These are phyloP conservation scores for Microplitis demolitor DNA, from an alignment of 1,140 invertebrate genomes.

Conservation along the genomic window DNA sequence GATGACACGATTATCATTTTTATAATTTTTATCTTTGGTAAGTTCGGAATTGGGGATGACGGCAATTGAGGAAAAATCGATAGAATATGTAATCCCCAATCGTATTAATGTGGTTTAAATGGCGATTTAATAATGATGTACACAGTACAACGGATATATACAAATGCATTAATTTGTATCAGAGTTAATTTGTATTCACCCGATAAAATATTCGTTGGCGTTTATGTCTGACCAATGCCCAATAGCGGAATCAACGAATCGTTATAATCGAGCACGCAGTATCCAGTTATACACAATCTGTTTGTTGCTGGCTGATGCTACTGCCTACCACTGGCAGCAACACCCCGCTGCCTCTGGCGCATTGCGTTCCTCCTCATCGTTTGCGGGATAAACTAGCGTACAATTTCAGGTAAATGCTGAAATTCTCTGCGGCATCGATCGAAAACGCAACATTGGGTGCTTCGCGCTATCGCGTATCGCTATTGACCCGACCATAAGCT, in stretches of 20 bases:
- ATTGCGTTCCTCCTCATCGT: neutral
- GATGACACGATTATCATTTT: neutral
- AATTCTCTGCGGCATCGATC: constrained; percentile 13
- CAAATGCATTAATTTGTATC: constrained; percentile 18
- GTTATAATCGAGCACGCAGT: constrained; percentile 13
- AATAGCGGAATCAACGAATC: constrained; percentile 21
- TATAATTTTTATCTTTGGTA: no score
- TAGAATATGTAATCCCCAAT: neutral
- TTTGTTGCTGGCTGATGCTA: no score
- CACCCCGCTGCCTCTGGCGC: neutral
- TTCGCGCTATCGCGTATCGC: constrained; percentile 29
- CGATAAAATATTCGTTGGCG: constrained; percentile 18
- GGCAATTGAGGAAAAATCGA: neutral
- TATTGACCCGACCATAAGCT: constrained; percentile 31
- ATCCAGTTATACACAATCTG: constrained; percentile 19
- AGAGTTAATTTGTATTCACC: neutral
- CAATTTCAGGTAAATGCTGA: constrained; percentile 23
- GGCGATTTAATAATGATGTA: no score
- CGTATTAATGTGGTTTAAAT: no score
- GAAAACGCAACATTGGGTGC: constrained; percentile 17
- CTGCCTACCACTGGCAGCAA: no score
- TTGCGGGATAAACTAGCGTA: constrained; percentile 25
- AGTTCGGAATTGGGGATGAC: no score
- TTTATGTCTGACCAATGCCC: constrained; percentile 15
- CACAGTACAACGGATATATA: neutral